phyloP scores from a whole-genome alignment of 2,888 invertebrate genomes.

The Dolichomitus sp. region DNA sequence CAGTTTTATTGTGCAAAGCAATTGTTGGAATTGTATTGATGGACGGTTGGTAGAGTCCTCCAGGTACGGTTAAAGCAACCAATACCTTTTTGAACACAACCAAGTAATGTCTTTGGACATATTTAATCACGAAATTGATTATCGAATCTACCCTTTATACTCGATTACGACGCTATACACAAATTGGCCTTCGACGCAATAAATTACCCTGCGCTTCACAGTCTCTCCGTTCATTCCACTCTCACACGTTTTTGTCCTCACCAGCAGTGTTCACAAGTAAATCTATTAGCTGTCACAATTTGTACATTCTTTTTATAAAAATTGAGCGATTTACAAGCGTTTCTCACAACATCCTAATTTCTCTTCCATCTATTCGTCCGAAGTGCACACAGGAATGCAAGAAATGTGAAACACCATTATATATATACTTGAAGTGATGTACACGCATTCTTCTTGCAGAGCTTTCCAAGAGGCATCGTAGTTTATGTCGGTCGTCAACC shows the following conservation, averaged over 20 bases:
- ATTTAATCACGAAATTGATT: no score
- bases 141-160: no score
- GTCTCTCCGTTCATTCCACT: background rate
- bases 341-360: conserved; percentile 30
- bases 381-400: background rate
- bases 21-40: no score
- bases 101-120: no score
- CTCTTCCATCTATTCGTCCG: conserved; percentile 14
- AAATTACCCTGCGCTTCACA: background rate
- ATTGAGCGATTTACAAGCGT: conserved; percentile 6
- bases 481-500: conserved; percentile 55
- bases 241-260: background rate
- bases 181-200: background rate
- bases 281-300: background rate
- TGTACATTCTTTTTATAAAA: background rate
- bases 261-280: background rate
- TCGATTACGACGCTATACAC: no score
- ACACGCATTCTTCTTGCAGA: conserved; percentile 18
- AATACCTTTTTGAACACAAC: no score
- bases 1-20: no score
- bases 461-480: conserved; percentile 40
- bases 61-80: no score
- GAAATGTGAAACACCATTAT: conserved; percentile 8
- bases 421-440: background rate
- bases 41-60: no score